phyloP scores from a whole-genome alignment of 1,140 invertebrate species.

The Aphelinus atriplicis region DNA sequence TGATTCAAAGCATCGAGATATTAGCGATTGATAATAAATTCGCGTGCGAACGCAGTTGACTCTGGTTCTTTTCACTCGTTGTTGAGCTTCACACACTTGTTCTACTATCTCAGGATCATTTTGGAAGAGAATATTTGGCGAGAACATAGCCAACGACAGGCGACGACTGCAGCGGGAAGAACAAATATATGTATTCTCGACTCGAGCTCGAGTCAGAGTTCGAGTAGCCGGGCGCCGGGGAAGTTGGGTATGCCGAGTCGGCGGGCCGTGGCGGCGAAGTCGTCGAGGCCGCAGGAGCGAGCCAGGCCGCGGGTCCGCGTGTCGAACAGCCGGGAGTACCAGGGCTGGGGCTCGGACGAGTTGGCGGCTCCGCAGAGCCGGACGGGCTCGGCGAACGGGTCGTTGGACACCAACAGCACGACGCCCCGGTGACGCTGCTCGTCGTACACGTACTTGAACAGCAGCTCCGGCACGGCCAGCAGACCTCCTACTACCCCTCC shows the following conservation, averaged over 20 bases:
- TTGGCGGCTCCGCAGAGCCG: no score
- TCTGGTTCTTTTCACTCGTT: no score
- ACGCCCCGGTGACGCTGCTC: conserved; percentile 60
- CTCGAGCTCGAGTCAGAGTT: background rate
- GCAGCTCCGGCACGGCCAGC: conserved; percentile 67
- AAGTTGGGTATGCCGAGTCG: background rate
- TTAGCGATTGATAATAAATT: no score
- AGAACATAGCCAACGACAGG: no score
- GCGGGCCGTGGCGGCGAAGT: background rate
- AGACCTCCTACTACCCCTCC: background rate
- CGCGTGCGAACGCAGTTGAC: no score
- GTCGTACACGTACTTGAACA: conserved; percentile 71
- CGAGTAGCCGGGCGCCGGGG: background rate
- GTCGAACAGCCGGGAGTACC: no score
- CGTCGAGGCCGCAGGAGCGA: conserved; percentile 1
- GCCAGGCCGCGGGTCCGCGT: background rate
- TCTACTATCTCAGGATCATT: no score
- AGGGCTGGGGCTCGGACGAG: no score
- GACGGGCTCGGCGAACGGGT: conserved; percentile 56
- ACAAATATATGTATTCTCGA: background rate
- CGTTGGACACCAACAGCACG: conserved; percentile 71
- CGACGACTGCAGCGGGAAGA: background rate
- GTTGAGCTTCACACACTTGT: no score
- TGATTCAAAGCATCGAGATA: no score
- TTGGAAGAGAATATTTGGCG: no score